Base-by-base conservation (phyloP, 53 echinoderm and acorn worm genomes). In the Stichopus horrens region DNA sequence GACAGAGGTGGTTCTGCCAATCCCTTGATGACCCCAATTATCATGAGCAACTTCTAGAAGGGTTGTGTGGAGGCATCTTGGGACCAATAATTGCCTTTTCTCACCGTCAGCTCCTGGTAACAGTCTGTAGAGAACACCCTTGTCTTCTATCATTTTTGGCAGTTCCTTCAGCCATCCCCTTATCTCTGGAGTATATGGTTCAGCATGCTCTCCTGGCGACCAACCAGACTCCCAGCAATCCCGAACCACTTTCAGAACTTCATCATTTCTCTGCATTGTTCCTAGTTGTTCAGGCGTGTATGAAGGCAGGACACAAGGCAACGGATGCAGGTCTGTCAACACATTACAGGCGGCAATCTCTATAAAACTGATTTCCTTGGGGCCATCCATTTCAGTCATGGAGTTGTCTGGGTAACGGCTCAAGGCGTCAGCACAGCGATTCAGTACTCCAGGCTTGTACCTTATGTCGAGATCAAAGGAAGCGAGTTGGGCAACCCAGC, bases 91-190 rank as follows among this genome's bases (percentile, higher is more conserved):
- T 52, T 91, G 92, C 53, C 71, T 4, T 19, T 68, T 7, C 4
- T 58, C 63, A 20, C 5, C 63, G 5, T 19, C 90, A 52, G 55
- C 10, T 6, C 67, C 90, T 56, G 55, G 23, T 13, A 82, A 57
- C 16, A 21, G 13, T 10, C 93, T 23, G n/a, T 92, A 92, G 37
- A 92, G 79, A 14, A 92, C 88, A 57, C 92, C 92, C 23, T 76
- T 23, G 3, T 73, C 58, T 55, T 88, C 89, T 10, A 71, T 63
- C 6, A 92, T 14, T 23, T 68, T 23, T 5, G 87, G 53, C 68
- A 80, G 86, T 51, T 90, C 76, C 22, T 75, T 74, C 23, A 88
- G 19, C 90, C 92, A 92, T n/a, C 79, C 65, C 23, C 65, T 82
- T 3, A 79, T 57, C 4, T 75, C 92, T 55, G 74, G 76, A 57